Base-by-base conservation (phyloP, 2,113 vertebrate genomes). In the Tenrec ecaudatus region DNA sequence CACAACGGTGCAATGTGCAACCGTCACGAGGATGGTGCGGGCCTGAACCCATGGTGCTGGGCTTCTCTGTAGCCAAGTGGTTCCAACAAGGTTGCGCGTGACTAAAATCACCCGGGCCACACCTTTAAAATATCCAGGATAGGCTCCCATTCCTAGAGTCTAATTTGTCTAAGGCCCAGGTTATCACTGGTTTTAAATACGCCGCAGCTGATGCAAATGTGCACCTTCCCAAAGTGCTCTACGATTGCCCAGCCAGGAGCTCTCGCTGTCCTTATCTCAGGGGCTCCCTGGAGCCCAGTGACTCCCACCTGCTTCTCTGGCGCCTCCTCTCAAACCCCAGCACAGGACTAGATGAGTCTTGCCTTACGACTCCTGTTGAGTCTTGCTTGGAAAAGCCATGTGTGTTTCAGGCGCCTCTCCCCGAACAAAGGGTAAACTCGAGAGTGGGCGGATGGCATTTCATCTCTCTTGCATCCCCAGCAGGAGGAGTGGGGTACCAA, bases 341-440 rank as follows among this genome's bases (percentile, higher is more conserved):
- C 8, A 16, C 64, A 66, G 85, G 84, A 60, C 91, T n/a, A 25
- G 77, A 69, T 40, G 84, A 83, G 82, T 83, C 86, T 82, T 90
- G 88, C 66, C 91, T 82, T 62, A 31, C 73, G 17, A 64, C 86
- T 86, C 89, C 82, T 89, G 93, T 86, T 79, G 36, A 64, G 79
- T 95, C 93, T 80, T 93, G 94, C 85, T 88, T 73, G 71, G 9
- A 16, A 66, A 69, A 75, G 47, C 71, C 8, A 36, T 62, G 31
- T 53, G 86, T 83, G 60, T 86, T 89, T 62, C 93, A 95, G 92
- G 92, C 77, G 29, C 1, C 36, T 57, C 87, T 91, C 84, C 91
- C 82, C 83, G 82, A 38, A 78, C 53, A 91, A 82, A 85, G 60
- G 29, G 75, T 69, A 75, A 91, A 92, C 57, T 84, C 36, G 6